These are phyloP conservation scores for Ceratitis capitata DNA, from an alignment of 1,140 invertebrate genomes.

Conservation along the genomic window DNA sequence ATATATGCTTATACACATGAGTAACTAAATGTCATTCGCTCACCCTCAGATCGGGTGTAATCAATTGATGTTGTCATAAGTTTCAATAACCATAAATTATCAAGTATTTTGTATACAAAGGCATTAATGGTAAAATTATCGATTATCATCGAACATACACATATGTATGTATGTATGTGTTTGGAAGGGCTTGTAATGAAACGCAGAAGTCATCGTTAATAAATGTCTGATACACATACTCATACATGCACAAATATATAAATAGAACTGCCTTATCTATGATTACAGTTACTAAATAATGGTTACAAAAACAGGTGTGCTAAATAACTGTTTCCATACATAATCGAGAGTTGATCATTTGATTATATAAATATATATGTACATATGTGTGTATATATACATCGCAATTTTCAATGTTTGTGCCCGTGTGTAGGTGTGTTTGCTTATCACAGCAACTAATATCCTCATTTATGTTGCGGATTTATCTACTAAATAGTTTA, in stretches of 20 bases:
- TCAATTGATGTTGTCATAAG: background rate
- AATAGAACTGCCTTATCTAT: background rate
- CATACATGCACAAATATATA: background rate
- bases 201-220: background rate
- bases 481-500: too few relatives aligned
- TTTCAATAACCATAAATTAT: slow-evolving; percentile 20
- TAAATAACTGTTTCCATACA: background rate
- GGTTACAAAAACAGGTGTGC: background rate
- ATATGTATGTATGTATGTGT: background rate
- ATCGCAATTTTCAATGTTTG: too few relatives aligned
- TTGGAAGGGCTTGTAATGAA: too few relatives aligned
- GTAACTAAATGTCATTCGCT: background rate
- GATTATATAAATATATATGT: background rate
- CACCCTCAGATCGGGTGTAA: background rate
- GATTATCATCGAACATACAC: background rate
- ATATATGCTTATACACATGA: background rate
- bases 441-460: too few relatives aligned
- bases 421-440: too few relatives aligned
- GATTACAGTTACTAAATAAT: background rate
- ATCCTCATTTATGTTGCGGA: too few relatives aligned
- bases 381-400: background rate
- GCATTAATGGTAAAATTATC: background rate
- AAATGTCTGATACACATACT: background rate
- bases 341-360: background rate
- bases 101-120: background rate